These are phyloP conservation scores for Rhabditoides inermis DNA, from an alignment of 2,888 invertebrate species.

Conservation along the genomic window DNA sequence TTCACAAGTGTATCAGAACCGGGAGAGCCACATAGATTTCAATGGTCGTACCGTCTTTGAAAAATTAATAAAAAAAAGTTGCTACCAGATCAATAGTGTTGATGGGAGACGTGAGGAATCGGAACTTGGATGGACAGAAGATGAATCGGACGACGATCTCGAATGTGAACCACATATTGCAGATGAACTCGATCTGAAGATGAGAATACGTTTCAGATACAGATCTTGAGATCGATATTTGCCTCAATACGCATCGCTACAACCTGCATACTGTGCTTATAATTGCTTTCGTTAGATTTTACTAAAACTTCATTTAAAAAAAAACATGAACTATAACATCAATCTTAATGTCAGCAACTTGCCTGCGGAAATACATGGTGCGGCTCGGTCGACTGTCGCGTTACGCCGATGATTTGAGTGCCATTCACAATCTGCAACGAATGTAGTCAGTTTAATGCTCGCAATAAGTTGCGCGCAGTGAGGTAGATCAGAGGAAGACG, in stretches of 20 bases:
- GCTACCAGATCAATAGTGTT: slow-evolving; percentile 81
- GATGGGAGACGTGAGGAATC: slow-evolving; percentile 76
- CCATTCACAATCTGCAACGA: no score
- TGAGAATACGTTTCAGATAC: not conserved
- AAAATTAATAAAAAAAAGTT: slow-evolving; percentile 6
- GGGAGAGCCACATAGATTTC: not conserved
- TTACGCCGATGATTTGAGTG: no score
- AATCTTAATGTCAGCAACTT: not conserved
- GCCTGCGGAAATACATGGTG: slow-evolving; percentile 40
- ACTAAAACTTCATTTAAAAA: no score
- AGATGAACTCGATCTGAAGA: slow-evolving; percentile 61
- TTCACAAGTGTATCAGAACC: not conserved
- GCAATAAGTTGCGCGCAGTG: no score
- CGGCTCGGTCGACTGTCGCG: slow-evolving; percentile 37
- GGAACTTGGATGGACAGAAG: slow-evolving; percentile 67
- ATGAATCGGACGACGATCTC: slow-evolving; percentile 77
- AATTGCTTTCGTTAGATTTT: no score
- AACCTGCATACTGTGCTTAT: no score
- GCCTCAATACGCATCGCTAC: no score
- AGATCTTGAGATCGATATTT: no score
- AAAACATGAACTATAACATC: not conserved
- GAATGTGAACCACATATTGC: slow-evolving; percentile 90
- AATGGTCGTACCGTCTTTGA: not conserved
- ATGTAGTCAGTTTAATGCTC: no score
- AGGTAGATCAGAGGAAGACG: no score